Evolutionary conservation across 2,113 vertebrate genomes (phyloP).

Genomic region (Salvator merianae): DNA sequence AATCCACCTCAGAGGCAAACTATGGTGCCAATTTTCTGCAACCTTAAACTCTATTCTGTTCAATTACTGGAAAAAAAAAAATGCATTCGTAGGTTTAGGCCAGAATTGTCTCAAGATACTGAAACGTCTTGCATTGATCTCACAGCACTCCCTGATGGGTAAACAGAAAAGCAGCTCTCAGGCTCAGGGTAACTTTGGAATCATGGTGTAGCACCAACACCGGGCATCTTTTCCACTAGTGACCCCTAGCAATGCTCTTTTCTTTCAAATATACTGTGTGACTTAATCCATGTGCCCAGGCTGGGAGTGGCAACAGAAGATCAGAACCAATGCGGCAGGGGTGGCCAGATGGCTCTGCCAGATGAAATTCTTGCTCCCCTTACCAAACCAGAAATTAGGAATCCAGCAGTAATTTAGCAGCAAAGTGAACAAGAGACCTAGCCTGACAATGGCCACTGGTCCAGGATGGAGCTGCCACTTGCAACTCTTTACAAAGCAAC

Average conservation of each 20-base stretch:
- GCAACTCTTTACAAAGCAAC: neutral
- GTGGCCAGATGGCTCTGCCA: too few species aligned
- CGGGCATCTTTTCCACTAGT: neutral
- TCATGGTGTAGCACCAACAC: too few species aligned
- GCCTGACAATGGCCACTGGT: too few species aligned
- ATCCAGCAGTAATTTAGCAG: too few species aligned
- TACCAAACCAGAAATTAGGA: too few species aligned
- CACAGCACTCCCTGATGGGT: neutral
- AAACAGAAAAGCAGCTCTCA: neutral
- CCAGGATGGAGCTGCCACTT: neutral
- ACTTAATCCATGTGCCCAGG: neutral
- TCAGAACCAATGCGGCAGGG: too few species aligned
- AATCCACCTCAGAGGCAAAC: conserved; percentile 4
- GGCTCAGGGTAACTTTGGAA: neutral
- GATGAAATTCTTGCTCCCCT: too few species aligned
- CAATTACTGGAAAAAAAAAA: conserved; percentile 1
- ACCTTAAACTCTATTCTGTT: neutral
- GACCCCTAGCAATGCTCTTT: neutral
- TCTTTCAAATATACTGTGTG: neutral
- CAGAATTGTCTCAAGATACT: neutral
- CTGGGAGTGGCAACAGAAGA: too few species aligned
- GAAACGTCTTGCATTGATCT: neutral
- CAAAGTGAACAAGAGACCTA: too few species aligned
- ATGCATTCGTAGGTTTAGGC: neutral
- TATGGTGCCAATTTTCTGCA: neutral